Base-by-base conservation (phyloP, 2,797 vertebrate species). In the Arctocebus calabarensis region DNA sequence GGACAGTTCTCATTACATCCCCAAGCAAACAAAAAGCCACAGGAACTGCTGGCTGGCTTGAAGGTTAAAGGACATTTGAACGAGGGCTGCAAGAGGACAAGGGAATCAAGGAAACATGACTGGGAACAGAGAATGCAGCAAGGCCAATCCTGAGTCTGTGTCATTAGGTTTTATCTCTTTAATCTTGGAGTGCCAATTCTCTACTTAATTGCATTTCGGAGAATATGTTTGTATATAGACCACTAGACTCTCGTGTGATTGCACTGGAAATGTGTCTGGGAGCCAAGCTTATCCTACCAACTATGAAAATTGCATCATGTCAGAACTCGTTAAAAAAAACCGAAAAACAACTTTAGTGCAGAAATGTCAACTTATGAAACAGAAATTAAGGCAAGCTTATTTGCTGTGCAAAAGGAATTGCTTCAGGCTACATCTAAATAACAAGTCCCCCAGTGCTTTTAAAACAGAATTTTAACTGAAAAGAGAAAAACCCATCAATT, bases 381-480 rank as follows among this genome's bases (percentile, higher is more conserved):
- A 37, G 52, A 96, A 95, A 96, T 94, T 74, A 96, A 95, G 93
- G 87, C 81, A 85, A 87, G 74, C 81, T 93, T 91, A 96, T 94
- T 97, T 96, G 88, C 87, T 71, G 34, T 25, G 37, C 61, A 75
- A 90, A 90, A 95, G n/a, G n/a, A 88, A 92, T 96, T 94, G 40
- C 94, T 90, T 94, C 57, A n/a, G 88, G 95, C 59, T 90, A 75
- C 71, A 59, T 95, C 96, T 97, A 93, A 96, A 92, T 95, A 97
- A 92, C 88, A 94, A 97, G 77, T 84, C 97, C 84, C 85, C 74
- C 78, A 57, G 75, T 96, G 74, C 86, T 90, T 95, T 96, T 85
- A 96, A 96, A 96, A 92, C 71, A 83, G 68, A 90, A 90, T 96
- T 96, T 93, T 75, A 93, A 74, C 55, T 84, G 79, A 68, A 91